A percentile compares a stretch with the other conserved stretches of the same genome.
These are phyloP conservation scores for Neodiprion virginianus DNA, from an alignment of 1,140 invertebrate species.

Conservation along the genomic window DNA sequence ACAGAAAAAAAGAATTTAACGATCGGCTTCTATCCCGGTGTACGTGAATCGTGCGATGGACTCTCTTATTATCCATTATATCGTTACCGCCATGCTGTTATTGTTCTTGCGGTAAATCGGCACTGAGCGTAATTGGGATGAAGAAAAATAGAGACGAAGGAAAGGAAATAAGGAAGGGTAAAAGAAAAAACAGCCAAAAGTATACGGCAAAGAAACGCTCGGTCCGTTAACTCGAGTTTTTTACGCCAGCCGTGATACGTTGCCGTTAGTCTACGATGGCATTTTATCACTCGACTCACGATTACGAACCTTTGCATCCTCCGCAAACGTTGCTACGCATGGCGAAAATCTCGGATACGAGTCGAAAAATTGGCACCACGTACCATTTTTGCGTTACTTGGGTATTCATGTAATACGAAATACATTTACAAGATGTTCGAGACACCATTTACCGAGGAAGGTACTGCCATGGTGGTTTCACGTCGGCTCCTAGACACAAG, in stretches of 20 bases:
- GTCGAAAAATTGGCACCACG: too few relatives aligned
- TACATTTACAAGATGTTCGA: too few relatives aligned
- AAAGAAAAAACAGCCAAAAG: neutral
- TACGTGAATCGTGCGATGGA: neutral
- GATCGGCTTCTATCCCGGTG: neutral
- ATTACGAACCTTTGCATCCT: too few relatives aligned
- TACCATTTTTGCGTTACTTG: too few relatives aligned
- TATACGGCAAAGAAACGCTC: neutral
- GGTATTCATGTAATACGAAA: too few relatives aligned
- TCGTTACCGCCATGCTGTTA: slow-evolving; percentile 1
- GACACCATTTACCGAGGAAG: too few relatives aligned
- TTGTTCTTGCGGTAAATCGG: slow-evolving; percentile 2
- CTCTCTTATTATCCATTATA: neutral
- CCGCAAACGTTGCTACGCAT: too few relatives aligned
- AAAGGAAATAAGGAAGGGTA: neutral
- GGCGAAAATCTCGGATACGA: too few relatives aligned
- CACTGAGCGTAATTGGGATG: neutral
- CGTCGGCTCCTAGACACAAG: too few relatives aligned
- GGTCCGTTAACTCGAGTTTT: neutral
- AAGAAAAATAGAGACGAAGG: neutral
- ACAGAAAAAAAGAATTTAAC: neutral
- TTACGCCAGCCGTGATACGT: neutral
- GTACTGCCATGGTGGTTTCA: too few relatives aligned
- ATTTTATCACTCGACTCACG: neutral
- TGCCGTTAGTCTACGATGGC: neutral